Base-by-base conservation (phyloP, 92 coral and sea anemone species). In the Zoanthus gigantus region DNA sequence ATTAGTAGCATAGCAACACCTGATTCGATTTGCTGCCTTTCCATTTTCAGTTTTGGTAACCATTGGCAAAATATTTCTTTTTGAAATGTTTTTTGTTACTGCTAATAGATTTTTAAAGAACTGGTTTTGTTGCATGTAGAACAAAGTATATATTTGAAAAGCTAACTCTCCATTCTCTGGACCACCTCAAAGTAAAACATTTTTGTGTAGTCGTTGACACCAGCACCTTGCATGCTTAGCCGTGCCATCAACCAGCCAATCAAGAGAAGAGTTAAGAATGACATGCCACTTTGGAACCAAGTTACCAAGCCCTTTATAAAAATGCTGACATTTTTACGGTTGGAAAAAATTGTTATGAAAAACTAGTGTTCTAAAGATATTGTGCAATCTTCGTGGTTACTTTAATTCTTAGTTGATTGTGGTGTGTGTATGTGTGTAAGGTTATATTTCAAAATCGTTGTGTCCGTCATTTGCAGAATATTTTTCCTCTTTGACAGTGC, bases 241-340 rank as follows among this genome's bases (percentile, higher is more conserved):
- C 87, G 91, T 50, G 93, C 94, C 98, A 67, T 45, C 77, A 92
- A 93, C 92, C 94, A 91, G 78, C 90, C 96, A 94, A 87, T 95
- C 96, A 93, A 95, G 98, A 94, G 98, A 93, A 92, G 92, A 90
- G 90, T 69, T 87, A 89, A 82, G 93, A 95, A 93, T 93, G 96
- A 92, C 91, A 83, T 91, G 89, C 94, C 98, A 95, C 96, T 95
- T 94, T 95, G 96, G 98, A 91, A 85, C 94, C 93, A 76, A 88
- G 91, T 89, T 90, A 86, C 93, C 89, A 77, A 68, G 87, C 82
- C 87, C 88, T 86, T 31, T 4, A 37, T 2, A 53, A 81, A 77
- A 84, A 89, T 74, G 85, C 92, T 83, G 90, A 84, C 79, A 88
- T 63, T 63, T 63, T 14, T 14, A 58, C 4, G 28, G 69, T 63